Conservation (phyloP, 2,797 vertebrate species). For the Syngnathus acus region DNA sequence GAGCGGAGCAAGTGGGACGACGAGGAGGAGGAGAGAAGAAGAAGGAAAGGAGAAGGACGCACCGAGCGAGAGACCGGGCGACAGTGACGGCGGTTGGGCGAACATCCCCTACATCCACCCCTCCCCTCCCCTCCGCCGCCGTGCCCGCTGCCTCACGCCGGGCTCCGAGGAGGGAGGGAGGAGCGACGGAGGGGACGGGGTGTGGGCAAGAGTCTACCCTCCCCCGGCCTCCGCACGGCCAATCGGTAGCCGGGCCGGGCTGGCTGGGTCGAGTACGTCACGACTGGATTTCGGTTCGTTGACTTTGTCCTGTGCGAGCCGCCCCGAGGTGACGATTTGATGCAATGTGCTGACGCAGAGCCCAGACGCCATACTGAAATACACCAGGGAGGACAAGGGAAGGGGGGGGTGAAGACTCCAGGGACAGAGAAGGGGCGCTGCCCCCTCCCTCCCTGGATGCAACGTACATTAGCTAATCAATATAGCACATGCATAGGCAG, state of each 20-base stretch:
- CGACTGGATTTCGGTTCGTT: not conserved
- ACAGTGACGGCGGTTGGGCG: not conserved
- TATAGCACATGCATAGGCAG: not conserved
- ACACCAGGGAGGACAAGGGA: not conserved
- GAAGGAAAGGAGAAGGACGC: not conserved
- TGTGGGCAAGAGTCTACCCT: not conserved
- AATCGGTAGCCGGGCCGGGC: not conserved
- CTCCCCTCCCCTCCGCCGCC: not conserved
- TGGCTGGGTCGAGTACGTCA: not conserved
- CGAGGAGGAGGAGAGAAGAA: not conserved
- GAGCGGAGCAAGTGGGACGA: not conserved
- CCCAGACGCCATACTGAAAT: not conserved
- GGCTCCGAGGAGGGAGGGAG: not conserved
- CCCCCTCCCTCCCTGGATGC: not conserved
- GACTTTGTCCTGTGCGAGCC: not conserved
- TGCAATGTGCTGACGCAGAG: conserved; percentile 5
- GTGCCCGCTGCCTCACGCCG: not conserved
- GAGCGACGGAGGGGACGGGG: not conserved
- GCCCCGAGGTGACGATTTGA: conserved; percentile 3
- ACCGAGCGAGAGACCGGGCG: not conserved
- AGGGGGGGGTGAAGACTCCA: no score
- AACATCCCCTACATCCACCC: not conserved
- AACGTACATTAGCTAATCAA: conserved; percentile 3
- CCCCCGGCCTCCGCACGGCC: not conserved
- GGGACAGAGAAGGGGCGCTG: not conserved